phyloP scores from a whole-genome alignment of 2,888 invertebrate genomes.

The Malachius bipustulatus region DNA sequence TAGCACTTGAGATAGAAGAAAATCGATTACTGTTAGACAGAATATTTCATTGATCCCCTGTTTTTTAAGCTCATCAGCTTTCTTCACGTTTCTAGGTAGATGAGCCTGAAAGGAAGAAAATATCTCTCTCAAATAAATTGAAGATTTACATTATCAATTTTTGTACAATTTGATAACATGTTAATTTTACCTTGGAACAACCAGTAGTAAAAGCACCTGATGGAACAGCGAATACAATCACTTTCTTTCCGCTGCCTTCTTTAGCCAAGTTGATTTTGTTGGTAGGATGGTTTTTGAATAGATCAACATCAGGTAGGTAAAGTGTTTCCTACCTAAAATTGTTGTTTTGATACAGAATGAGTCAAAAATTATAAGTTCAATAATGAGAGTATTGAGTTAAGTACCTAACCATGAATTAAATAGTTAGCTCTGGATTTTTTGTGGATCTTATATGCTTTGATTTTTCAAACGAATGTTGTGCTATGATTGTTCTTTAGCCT shows the following conservation, averaged over 20 bases:
- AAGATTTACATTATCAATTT: too few species aligned
- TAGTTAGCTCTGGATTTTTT: too few species aligned
- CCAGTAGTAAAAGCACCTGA: slow-evolving; percentile 94
- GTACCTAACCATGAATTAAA: too few species aligned
- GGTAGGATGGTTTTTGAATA: slow-evolving; percentile 76
- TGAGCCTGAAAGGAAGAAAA: slow-evolving; percentile 25
- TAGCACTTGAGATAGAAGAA: too few species aligned
- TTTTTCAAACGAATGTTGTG: too few species aligned
- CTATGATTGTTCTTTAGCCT: too few species aligned
- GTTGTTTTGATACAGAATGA: too few species aligned
- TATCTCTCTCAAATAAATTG: too few species aligned
- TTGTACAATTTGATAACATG: too few species aligned
- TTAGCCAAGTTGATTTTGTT: slow-evolving; percentile 73
- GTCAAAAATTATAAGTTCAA: too few species aligned
- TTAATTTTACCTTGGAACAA: slow-evolving; percentile 77
- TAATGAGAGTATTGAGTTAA: too few species aligned
- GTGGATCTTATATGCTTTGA: too few species aligned
- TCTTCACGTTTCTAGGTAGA: slow-evolving; percentile 66
- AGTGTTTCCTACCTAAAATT: slow-evolving; percentile 83
- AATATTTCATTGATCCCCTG: slow-evolving; percentile 70
- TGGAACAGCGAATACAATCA: slow-evolving; percentile 82
- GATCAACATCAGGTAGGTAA: slow-evolving; percentile 62
- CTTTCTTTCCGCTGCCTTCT: slow-evolving; percentile 63
- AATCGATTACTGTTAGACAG: slow-evolving; percentile 86
- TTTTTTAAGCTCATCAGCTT: slow-evolving; percentile 59